Conservation (phyloP, 2,113 vertebrate species). For the Alosa alosa region DNA sequence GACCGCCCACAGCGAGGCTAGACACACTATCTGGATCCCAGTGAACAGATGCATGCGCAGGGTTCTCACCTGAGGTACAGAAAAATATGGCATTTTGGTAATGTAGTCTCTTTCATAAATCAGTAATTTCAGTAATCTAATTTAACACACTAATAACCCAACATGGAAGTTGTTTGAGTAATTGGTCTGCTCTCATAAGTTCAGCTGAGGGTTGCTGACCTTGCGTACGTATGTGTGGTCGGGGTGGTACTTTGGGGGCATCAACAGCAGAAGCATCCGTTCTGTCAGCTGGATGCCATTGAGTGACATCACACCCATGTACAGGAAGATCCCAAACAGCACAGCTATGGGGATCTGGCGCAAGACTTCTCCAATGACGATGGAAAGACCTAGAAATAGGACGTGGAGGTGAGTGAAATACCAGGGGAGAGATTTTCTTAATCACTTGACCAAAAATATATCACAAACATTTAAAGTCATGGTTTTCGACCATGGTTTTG, state of each 20-base stretch:
- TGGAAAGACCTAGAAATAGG: slow-evolving; percentile 79
- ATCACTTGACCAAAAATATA: neutral
- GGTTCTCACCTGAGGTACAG: slow-evolving; percentile 79
- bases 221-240: slow-evolving; percentile 90
- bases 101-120: neutral
- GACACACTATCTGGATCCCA: slow-evolving; percentile 83
- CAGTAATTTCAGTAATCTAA: neutral
- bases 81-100: neutral
- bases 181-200: neutral
- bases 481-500: too few relatives aligned
- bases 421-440: neutral
- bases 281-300: slow-evolving; percentile 94
- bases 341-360: slow-evolving; percentile 88
- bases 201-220: slow-evolving; percentile 63
- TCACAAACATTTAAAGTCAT: too few relatives aligned
- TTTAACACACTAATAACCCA: neutral
- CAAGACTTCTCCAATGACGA: slow-evolving; percentile 88
- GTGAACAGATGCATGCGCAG: slow-evolving; percentile 97
- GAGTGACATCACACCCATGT: slow-evolving; percentile 93
- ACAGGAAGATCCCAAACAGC: slow-evolving; percentile 92
- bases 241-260: slow-evolving; percentile 95
- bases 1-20: slow-evolving; percentile 87
- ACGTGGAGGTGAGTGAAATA: neutral
- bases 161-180: neutral
- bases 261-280: slow-evolving; percentile 88